Base-by-base conservation (phyloP, 2,113 vertebrate species). In the Orientallactaga bullata region DNA sequence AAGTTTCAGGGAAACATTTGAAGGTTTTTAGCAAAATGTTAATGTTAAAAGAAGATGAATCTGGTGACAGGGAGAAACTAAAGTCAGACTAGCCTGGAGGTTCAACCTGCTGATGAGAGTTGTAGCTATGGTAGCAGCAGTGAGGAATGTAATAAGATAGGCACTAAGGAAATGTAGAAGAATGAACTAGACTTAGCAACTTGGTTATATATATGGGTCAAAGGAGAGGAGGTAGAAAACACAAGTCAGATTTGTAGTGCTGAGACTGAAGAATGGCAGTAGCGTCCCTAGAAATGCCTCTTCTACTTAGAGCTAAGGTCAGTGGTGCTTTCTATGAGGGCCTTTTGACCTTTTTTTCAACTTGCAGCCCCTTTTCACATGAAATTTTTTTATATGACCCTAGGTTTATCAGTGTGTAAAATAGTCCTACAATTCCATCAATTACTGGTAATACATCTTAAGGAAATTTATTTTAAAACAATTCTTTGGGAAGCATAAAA, bases 211-310 rank as follows among this genome's bases (percentile, higher is more conserved):
- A 68, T 51, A 76, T 63, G 51, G 30, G 51, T 21, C 2, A 80
- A 86, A 79, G 61, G 65, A 82, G 58, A 76, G 12, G 37, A 89
- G 32, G 47, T 80, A 77, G 73, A 32, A 81, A 85, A 90, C 35
- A 66, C 77, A n/a, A 87, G 4, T 90, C 63, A 89, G 26, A 60
- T 1, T 76, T 91, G 24, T 71, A 89, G 21, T 58, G 30, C 74
- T 12, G 26, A 78, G 32, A 37, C n/a, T 71, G 55, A 91, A 76
- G 58, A 89, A 91, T 0, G 17, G 66, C 60, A n/a, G 13, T 39
- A 35, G 21, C 28, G 74, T 69, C 61, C 61, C 15, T 30, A 32
- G 42, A 84, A 72, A 77, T 78, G 17, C 61, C 74, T 91, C 51
- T 35, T 72, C 55, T 77, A 21, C 32, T 51, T 58, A 26, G 28